Conservation (phyloP, 2,113 vertebrate genomes). For the Thinocorus orbignyianus region DNA sequence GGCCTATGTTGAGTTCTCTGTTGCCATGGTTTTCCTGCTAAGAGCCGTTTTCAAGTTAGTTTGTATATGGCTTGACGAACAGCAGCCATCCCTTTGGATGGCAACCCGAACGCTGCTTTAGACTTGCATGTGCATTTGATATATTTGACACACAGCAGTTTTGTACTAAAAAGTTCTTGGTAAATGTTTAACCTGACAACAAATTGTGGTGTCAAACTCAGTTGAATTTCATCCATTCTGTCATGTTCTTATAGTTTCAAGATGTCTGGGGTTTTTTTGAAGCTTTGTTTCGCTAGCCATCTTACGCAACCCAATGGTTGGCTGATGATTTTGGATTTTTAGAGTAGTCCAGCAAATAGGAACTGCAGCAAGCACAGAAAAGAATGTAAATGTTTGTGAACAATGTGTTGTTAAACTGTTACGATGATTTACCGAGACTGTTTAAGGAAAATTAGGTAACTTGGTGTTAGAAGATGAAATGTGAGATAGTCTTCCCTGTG, state of each 20-base stretch:
- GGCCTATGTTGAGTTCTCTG: neutral
- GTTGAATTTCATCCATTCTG: neutral
- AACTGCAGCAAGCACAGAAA: neutral
- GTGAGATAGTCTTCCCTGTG: neutral
- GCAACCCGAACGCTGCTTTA: neutral
- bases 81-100: neutral
- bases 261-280: neutral
- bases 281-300: neutral
- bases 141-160: neutral
- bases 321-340: neutral
- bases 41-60: neutral
- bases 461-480: neutral
- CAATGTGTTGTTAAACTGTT: conserved; percentile 13
- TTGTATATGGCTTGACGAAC: neutral
- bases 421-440: neutral
- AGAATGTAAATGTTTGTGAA: neutral
- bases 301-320: neutral
- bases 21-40: neutral
- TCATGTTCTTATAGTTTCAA: neutral
- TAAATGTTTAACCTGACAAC: neutral
- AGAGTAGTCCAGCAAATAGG: neutral
- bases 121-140: neutral
- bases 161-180: neutral
- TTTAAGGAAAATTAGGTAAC: neutral
- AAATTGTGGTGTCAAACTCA: neutral